Evolutionary conservation across 2,113 vertebrate genomes (phyloP).

Genomic region (Zosterops pallidus): DNA sequence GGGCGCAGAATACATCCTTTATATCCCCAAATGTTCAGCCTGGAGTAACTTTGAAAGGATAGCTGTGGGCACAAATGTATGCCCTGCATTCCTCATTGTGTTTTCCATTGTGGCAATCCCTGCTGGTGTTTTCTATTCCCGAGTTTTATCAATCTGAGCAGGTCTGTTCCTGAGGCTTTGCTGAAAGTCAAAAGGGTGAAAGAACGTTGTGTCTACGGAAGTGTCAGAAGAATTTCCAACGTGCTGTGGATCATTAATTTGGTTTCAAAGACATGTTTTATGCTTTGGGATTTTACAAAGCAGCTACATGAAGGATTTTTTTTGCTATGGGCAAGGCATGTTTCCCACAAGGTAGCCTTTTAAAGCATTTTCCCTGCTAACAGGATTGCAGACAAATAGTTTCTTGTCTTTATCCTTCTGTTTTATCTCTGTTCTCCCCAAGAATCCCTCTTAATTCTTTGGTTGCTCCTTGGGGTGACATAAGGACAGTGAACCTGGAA

Average conservation of each 20-base stretch:
- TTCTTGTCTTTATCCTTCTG: conserved; percentile 7
- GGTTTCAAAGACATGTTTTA: conserved; percentile 3
- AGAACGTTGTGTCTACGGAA: background rate
- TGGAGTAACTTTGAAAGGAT: background rate
- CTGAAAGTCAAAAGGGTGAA: conserved; percentile 35
- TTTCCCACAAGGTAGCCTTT: conserved; percentile 13
- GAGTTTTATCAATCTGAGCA: conserved; percentile 4
- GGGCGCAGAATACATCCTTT: conserved; percentile 7
- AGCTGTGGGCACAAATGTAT: background rate
- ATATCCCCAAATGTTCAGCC: background rate
- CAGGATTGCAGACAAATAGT: background rate
- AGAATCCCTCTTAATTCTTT: background rate
- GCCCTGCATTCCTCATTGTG: background rate
- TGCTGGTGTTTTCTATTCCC: background rate
- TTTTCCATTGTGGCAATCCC: background rate
- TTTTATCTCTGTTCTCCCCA: conserved; percentile 8
- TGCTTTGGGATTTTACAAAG: conserved; percentile 28
- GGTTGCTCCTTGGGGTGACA: background rate
- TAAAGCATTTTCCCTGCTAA: background rate
- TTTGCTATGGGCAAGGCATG: background rate
- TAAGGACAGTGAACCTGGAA: background rate
- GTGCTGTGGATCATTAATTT: conserved; percentile 49
- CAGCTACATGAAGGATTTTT: background rate
- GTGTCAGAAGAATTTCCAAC: conserved; percentile 14
- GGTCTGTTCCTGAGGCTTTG: conserved; percentile 22